Conservation (phyloP, 1,140 invertebrate genomes). For the Tetraneura akinire region DNA sequence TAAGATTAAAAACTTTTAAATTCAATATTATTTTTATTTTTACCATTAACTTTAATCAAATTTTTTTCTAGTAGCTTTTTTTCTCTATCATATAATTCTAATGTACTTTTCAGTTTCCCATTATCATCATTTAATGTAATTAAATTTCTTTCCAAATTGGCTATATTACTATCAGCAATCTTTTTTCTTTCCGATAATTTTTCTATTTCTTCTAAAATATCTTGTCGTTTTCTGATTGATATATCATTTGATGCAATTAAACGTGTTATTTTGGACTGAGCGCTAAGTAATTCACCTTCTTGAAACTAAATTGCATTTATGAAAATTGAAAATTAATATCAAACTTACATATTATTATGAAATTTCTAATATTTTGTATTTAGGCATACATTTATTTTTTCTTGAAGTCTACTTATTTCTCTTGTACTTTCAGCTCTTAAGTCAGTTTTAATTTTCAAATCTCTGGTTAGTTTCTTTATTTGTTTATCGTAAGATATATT, state of each 20-base stretch:
- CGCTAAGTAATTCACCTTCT: slow-evolving; percentile 23
- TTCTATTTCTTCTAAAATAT: background rate
- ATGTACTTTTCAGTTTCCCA: background rate
- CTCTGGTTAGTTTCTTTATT: slow-evolving; percentile 42
- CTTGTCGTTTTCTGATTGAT: background rate
- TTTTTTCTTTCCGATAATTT: background rate
- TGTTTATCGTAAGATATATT: slow-evolving; percentile 36
- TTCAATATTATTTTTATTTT: background rate
- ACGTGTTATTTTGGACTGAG: slow-evolving; percentile 21
- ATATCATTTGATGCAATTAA: slow-evolving; percentile 17
- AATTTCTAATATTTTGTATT: too few relatives aligned
- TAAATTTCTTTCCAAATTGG: slow-evolving; percentile 14
- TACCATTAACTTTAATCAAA: slow-evolving; percentile 21
- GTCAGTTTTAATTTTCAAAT: slow-evolving; percentile 45
- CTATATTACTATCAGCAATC: background rate
- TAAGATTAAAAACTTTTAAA: background rate
- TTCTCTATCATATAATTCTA: slow-evolving; percentile 13
- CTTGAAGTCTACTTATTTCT: slow-evolving; percentile 33
- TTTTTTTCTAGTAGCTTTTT: slow-evolving; percentile 39
- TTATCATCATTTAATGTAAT: background rate
- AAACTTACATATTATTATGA: too few relatives aligned
- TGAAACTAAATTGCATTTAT: background rate
- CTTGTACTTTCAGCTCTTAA: background rate
- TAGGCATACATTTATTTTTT: slow-evolving; percentile 39
- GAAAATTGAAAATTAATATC: background rate